Evolutionary conservation across 2,113 vertebrate genomes (phyloP), one percentile per base, ranked within the genome.

Genomic region (Glaucidium brasilianum): DNA sequence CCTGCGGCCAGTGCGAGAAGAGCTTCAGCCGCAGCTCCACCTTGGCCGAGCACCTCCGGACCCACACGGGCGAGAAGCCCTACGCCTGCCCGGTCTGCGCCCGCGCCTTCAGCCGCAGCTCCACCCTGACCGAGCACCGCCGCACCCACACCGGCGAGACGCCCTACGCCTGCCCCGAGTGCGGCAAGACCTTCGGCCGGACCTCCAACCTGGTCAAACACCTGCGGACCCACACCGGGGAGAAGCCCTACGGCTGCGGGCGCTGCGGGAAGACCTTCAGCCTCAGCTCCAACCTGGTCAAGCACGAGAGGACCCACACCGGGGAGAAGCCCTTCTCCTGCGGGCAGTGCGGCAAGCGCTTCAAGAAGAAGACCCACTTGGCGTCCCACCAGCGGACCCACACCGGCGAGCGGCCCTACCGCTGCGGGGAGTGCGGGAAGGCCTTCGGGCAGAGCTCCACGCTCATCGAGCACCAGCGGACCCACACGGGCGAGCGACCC

Each of bases 21-120:
- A 95, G 93, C 84, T 98, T 98, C 94, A 89, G 95, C 73, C 95
- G 96, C 15, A 98, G 97, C 67, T 97, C 97, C 90, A 97, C 97
- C 29, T 93, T 98, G 63, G 26, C 56, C 9, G 67, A 72, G 6
- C 81, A 84, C 20, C 56, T 32, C 21, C 34, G 78, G 2, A 81
- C 63, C 86, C 99, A 99, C 85, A 95, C 97, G 1, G 98, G 98
- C 34, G 98, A 99, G 56, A 99, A 98, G 74, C 98, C 98, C 63
- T 99, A 98, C 22, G 96, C 98, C 82, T 99, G 99, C 86, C 97
- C 98, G 85, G 95, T 67, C 93, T 97, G 97, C 22, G 58, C 75
- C 69, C 97, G 97, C 39, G 95, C 96, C 85, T 98, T 98, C 90
- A 96, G 93, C 81, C 95, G 96, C 32, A 98, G 97, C 67, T 97